phyloP scores from a whole-genome alignment of 1,140 invertebrate species.

The Cyclina sinensis region DNA sequence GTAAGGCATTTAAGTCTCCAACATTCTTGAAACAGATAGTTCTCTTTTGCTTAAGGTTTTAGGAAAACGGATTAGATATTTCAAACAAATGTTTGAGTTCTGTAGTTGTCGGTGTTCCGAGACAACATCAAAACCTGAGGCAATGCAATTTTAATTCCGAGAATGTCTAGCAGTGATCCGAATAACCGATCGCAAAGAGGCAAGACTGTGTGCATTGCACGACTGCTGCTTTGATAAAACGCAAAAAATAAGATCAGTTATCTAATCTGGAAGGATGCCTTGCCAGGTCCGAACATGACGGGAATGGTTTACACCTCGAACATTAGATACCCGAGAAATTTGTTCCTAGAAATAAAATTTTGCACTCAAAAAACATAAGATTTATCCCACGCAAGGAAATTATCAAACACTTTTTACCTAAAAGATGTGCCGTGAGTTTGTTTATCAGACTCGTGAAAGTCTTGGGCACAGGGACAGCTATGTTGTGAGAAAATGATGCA shows the following conservation, averaged over 20 bases:
- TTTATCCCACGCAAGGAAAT: too few relatives aligned
- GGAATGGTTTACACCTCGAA: slow-evolving; percentile 12
- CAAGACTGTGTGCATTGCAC: slow-evolving; percentile 13
- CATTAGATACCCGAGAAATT: neutral
- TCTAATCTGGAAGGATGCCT: neutral
- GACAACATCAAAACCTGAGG: slow-evolving; percentile 6
- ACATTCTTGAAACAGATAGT: neutral
- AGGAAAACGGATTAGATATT: neutral
- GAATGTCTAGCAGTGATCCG: neutral
- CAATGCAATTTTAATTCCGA: neutral
- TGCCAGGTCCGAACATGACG: slow-evolving; percentile 30
- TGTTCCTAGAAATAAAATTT: neutral
- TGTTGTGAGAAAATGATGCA: too few relatives aligned
- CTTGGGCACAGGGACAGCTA: too few relatives aligned
- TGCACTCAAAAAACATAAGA: neutral
- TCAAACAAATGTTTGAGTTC: slow-evolving; percentile 3
- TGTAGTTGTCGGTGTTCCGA: neutral
- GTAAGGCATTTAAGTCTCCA: too few relatives aligned
- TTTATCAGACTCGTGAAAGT: too few relatives aligned
- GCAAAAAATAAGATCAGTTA: slow-evolving; percentile 4
- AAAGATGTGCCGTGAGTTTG: too few relatives aligned
- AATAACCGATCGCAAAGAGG: neutral
- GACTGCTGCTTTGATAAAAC: neutral
- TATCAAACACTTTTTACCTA: too few relatives aligned
- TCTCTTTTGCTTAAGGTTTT: neutral